These are phyloP conservation scores for Alitta virens DNA, from an alignment of 2,888 invertebrate genomes.

Conservation along the genomic window DNA sequence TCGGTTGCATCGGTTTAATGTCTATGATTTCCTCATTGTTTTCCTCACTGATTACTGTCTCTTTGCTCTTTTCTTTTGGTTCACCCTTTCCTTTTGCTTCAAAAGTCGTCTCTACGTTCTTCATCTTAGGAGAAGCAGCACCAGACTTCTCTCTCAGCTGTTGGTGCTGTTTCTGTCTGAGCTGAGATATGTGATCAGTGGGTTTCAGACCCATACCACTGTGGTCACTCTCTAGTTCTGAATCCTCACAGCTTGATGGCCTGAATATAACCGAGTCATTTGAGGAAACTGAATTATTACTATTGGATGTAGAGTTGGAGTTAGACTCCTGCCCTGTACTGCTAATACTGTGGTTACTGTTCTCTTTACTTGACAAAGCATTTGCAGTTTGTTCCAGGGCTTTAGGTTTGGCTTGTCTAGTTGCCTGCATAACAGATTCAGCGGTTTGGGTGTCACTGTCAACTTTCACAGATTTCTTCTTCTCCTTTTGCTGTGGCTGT, in stretches of 20 bases:
- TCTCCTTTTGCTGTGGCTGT: background rate
- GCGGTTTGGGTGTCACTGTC: constrained; percentile 31
- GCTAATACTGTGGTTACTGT: constrained; percentile 19
- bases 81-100: constrained; percentile 49
- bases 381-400: background rate
- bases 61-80: constrained; percentile 49
- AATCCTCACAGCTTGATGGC: constrained; percentile 39
- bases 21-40: constrained; percentile 65
- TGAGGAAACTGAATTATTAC: constrained; percentile 41
- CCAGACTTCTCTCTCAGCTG: background rate
- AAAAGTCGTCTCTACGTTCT: constrained; percentile 45
- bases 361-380: constrained; percentile 9
- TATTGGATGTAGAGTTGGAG: constrained; percentile 25
- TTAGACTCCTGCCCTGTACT: constrained; percentile 20
- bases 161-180: constrained; percentile 18
- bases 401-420: background rate
- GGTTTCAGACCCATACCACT: background rate
- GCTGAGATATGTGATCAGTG: constrained; percentile 30
- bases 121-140: constrained; percentile 35
- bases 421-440: constrained; percentile 12
- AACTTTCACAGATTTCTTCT: constrained; percentile 21
- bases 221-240: constrained; percentile 21
- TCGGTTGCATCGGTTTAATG: constrained; percentile 88
- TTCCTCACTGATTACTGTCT: constrained; percentile 60
- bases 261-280: constrained; percentile 47